Base-by-base conservation (phyloP, 1,140 invertebrate genomes). In the Stratiolaelaps scimitus region DNA sequence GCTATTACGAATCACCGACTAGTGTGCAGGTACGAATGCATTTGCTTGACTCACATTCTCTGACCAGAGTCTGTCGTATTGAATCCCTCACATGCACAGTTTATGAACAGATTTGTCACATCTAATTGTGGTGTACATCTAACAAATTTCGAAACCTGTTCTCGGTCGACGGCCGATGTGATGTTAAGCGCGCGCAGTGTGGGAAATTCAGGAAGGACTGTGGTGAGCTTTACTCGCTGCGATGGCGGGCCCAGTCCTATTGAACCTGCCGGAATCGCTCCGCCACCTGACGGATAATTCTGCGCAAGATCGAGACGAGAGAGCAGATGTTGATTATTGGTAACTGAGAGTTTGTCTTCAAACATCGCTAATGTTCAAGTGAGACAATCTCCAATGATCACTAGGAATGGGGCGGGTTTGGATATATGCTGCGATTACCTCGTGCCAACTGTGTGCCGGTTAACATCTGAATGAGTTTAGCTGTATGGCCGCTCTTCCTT, bases 141-240 rank as follows among this genome's bases (percentile, higher is more conserved):
- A 64, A 40, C 43, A 1, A 13, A 20, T 17, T 26, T 45, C 10
- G 64, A 68, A 65, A 77, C 76, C 73, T 78, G 78, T 20, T 76
- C 77, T 67, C 75, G 72, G 1, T 76, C 72, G 1, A 78, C 70
- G 20, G 73, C 72, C 15, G 73, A 68, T 15, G 77, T 77, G 0
- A 80, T 70, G 67, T 75, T 73, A n/a, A 80, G 69, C 47, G 78
- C 77, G 65, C 75, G 75, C 13, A 79, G 70, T 23, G 74, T 74
- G 1, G 79, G 79, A 70, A 81, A 81, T n/a, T 80, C 77, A 15
- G 79, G 79, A 44, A 80, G 69, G 28, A 79, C 70, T 2, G 78
- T 77, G 13, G 76, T 76, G 15, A 78, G 71, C 69, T 75, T 77
- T 2, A 74, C 72, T 10, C 76, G 65, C 7, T 75, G 75, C 0